Conservation (phyloP, 2,113 vertebrate species). For the Callipepla californica region DNA sequence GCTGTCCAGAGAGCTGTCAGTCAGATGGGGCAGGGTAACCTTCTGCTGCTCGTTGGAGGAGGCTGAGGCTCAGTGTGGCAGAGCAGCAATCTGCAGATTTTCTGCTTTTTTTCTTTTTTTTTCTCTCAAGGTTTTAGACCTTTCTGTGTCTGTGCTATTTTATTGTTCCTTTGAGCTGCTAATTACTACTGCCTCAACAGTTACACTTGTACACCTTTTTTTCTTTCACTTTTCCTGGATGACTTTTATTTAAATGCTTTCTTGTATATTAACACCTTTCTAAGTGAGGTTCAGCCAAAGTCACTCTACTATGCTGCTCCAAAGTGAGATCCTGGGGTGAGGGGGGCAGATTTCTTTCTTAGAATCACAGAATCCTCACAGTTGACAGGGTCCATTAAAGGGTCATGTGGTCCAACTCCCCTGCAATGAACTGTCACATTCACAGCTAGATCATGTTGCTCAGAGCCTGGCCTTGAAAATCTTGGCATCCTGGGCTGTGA, state of each 20-base stretch:
- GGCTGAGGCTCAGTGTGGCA: rapidly evolving
- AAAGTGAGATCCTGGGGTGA: neutral
- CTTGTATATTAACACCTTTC: neutral
- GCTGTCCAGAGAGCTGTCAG: neutral
- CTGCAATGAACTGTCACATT: too few species aligned
- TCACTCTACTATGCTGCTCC: neutral
- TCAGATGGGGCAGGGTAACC: neutral
- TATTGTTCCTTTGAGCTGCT: neutral
- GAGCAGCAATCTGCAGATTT: neutral
- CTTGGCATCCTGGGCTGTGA: too few species aligned
- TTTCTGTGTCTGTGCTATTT: neutral
- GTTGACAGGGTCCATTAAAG: too few species aligned
- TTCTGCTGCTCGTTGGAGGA: neutral
- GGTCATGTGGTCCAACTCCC: too few species aligned
- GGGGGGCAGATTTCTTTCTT: neutral
- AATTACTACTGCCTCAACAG: neutral
- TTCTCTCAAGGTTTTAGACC: neutral
- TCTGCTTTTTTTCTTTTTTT: rapidly evolving
- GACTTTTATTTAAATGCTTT: neutral
- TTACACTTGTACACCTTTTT: neutral
- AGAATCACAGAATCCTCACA: too few species aligned
- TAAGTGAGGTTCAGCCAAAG: neutral
- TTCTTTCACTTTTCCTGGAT: neutral
- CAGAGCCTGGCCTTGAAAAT: too few species aligned
- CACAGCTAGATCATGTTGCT: too few species aligned